Percentiles rank a stretch among this genome's conserved stretches.
Evolutionary conservation across 2,113 vertebrate genomes (phyloP).

Genomic region (Atlantisia rogersi): DNA sequence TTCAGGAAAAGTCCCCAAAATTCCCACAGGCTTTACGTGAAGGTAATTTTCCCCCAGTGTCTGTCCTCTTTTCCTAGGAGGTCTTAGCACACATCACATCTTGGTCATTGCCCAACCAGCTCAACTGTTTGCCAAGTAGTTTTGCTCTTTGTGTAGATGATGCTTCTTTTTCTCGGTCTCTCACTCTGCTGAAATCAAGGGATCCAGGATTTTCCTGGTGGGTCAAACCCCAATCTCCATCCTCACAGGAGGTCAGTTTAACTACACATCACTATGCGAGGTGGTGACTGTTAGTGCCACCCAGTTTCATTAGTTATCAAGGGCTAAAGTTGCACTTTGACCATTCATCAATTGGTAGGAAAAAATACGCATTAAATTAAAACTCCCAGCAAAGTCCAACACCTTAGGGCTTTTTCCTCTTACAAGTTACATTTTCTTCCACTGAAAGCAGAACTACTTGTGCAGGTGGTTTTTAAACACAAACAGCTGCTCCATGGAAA

Average conservation of each 20-base stretch:
- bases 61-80: neutral
- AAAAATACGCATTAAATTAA: slow-evolving; percentile 77
- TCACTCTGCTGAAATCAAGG: neutral
- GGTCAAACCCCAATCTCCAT: slow-evolving; percentile 55
- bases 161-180: neutral
- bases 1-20: slow-evolving; percentile 50
- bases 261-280: slow-evolving; percentile 26
- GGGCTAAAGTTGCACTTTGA: slow-evolving; percentile 72
- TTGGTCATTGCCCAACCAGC: neutral
- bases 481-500: slow-evolving; percentile 77
- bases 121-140: neutral
- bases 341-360: slow-evolving; percentile 75
- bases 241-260: slow-evolving; percentile 40
- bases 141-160: neutral
- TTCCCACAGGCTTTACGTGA: neutral
- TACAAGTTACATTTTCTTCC: slow-evolving; percentile 76
- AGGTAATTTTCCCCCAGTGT: neutral
- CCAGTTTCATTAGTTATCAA: slow-evolving; percentile 67
- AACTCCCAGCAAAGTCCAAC: slow-evolving; percentile 68
- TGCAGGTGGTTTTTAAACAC: slow-evolving; percentile 79
- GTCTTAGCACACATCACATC: neutral
- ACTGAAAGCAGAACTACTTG: slow-evolving; percentile 76
- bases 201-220: slow-evolving; percentile 43
- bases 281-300: slow-evolving; percentile 40
- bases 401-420: slow-evolving; percentile 76